phyloP scores from a whole-genome alignment of 2,888 invertebrate species.

The Iphiclides podalirius region DNA sequence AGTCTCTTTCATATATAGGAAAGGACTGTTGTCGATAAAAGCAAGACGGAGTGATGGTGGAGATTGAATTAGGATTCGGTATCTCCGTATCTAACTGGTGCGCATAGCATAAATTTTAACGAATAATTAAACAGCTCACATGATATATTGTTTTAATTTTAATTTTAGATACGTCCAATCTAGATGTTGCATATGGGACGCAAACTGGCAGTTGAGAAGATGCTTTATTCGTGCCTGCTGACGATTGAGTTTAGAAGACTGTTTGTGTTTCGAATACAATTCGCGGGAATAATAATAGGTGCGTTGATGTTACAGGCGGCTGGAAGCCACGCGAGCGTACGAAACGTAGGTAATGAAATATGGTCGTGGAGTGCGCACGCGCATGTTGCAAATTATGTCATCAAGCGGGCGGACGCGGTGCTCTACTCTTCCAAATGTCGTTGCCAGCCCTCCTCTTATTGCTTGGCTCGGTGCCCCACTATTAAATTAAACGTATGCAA shows the following conservation, averaged over 20 bases:
- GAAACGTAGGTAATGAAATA: slow-evolving; percentile 48
- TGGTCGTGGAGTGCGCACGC: slow-evolving; percentile 43
- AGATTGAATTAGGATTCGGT: too few relatives aligned
- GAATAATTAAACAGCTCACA: slow-evolving; percentile 12
- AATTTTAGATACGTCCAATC: slow-evolving; percentile 1
- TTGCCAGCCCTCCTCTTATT: slow-evolving; percentile 52
- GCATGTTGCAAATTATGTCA: slow-evolving; percentile 67
- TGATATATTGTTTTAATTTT: slow-evolving; percentile 5
- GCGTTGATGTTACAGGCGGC: slow-evolving; percentile 24
- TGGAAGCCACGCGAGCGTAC: slow-evolving; percentile 39
- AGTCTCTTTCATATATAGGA: too few relatives aligned
- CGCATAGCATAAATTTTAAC: slow-evolving; percentile 9
- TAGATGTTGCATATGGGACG: too few relatives aligned
- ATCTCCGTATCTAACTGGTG: too few relatives aligned
- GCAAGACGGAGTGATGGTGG: too few relatives aligned
- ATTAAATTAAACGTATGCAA: slow-evolving; percentile 47
- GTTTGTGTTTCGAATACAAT: slow-evolving; percentile 15
- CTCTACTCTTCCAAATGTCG: slow-evolving; percentile 62
- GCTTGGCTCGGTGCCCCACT: slow-evolving; percentile 66
- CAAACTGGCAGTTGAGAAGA: too few relatives aligned
- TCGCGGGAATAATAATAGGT: slow-evolving; percentile 18
- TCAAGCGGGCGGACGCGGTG: slow-evolving; percentile 54
- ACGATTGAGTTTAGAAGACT: slow-evolving; percentile 10
- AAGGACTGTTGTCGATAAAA: too few relatives aligned
- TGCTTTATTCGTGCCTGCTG: not conserved